Evolutionary conservation across 2,113 vertebrate genomes (phyloP), one percentile per base, ranked within the genome.

Genomic region (Amia ocellicauda): DNA sequence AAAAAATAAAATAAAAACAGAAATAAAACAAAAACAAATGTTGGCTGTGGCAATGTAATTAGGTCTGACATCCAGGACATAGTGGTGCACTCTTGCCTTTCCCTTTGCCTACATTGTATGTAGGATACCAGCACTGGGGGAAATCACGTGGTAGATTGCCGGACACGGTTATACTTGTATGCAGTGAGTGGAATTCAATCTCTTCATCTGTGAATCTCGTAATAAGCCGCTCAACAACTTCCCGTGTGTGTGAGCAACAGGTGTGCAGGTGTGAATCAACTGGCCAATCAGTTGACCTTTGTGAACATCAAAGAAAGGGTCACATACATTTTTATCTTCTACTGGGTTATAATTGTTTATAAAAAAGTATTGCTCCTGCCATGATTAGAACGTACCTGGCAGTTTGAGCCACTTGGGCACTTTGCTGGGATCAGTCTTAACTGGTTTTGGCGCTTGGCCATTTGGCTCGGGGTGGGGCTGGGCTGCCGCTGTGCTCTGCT

Each of bases 341-440:
- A 5, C 22, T 7, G n/a, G 10, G 22, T 9, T 9, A 24, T 13
- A n/a, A n/a, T n/a, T n/a, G n/a, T 54, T 20, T 54, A 54, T 4
- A 4, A 4, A 54, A n/a, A n/a, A 24, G 0, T 24, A 24, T 11
- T 36, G 31, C 31, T 36, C 67, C 56, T 68, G 75, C 66, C 71
- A 71, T 78, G 75, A 84, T 80, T 80, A 79, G 79, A 79, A 80
- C 80, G 77, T 85, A 88, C 83, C 84, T 85, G 83, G 78, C 69
- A 72, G 77, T 70, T 84, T 75, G 69, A 83, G 74, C 78, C 78
- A 83, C 78, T 84, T 78, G 74, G 74, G 70, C 59, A 72, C 77
- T 84, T 71, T 70, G 60, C 78, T 73, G 72, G 78, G 78, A 79
- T 84, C 83, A 83, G 61, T 70, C 62, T 76, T 85, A 85, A 84